phyloP scores from a whole-genome alignment of 2,888 invertebrate species.

The Philhelius pedissequus region DNA sequence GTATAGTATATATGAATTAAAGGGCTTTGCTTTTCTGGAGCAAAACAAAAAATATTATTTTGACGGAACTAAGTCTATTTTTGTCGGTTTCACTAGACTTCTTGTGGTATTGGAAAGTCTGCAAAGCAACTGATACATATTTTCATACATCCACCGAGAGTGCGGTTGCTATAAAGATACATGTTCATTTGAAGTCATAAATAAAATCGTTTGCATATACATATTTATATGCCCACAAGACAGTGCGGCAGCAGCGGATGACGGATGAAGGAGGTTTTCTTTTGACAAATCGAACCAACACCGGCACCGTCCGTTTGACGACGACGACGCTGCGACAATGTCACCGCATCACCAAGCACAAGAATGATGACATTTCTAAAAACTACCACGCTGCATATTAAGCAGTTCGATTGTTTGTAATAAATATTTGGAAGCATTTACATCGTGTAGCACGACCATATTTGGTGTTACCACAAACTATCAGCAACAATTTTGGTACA shows the following conservation, averaged over 20 bases:
- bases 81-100: not conserved
- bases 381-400: constrained; percentile 48
- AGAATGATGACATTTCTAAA: constrained; percentile 56
- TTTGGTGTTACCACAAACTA: constrained; percentile 52
- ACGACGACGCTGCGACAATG: not conserved
- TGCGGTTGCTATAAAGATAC: not conserved
- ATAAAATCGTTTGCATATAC: constrained; percentile 6
- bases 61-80: too few relatives aligned
- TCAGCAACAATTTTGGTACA: constrained; percentile 33
- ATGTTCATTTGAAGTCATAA: not conserved
- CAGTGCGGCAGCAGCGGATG: not conserved
- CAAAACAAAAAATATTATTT: too few relatives aligned
- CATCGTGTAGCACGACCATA: constrained; percentile 61
- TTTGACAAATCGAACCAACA: constrained; percentile 26
- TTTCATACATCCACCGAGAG: not conserved
- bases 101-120: constrained; percentile 11
- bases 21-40: too few relatives aligned
- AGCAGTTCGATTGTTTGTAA: constrained; percentile 37
- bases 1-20: too few relatives aligned
- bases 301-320: too few relatives aligned
- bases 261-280: not conserved
- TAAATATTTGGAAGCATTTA: constrained; percentile 56
- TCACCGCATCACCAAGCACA: constrained; percentile 6
- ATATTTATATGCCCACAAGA: not conserved
- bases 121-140: constrained; percentile 12